A percentile compares a stretch with the other conserved stretches of the same genome.
These are phyloP conservation scores for Pipa parva DNA, from an alignment of 2,113 vertebrate species.

Conservation along the genomic window DNA sequence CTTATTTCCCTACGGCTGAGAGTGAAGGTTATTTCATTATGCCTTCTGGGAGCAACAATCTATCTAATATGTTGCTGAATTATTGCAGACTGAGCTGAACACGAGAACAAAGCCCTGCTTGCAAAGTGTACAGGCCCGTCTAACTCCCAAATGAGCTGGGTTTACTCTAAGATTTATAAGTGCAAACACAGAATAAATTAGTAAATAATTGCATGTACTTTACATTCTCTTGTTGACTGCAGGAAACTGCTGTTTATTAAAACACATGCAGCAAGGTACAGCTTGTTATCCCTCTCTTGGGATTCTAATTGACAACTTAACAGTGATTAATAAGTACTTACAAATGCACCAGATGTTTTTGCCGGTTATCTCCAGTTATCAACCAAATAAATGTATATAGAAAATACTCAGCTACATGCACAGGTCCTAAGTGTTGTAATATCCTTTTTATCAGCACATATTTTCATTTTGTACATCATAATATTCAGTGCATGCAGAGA, in stretches of 20 bases:
- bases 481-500: no score
- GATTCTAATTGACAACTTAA: conserved; percentile 44
- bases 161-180: conserved; percentile 82
- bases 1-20: conserved; percentile 74
- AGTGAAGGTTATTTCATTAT: conserved; percentile 83
- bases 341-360: no score
- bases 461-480: no score
- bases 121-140: conserved; percentile 61
- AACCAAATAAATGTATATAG: no score
- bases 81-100: conserved; percentile 79
- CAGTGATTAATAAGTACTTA: conserved; percentile 3
- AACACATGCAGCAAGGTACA: conserved; percentile 53
- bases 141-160: conserved; percentile 73
- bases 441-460: no score
- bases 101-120: conserved; percentile 80
- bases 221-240: conserved; percentile 57
- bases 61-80: conserved; percentile 86
- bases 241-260: conserved; percentile 66
- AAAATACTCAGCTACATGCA: no score
- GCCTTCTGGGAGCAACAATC: conserved; percentile 78
- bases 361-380: no score
- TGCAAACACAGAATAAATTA: conserved; percentile 72
- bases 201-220: conserved; percentile 72
- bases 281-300: conserved; percentile 51
- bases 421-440: no score